A percentile compares a stretch with the other conserved stretches of the same genome.
phyloP scores from a whole-genome alignment of 2,888 invertebrate species.

The Diplazon laetatorius region DNA sequence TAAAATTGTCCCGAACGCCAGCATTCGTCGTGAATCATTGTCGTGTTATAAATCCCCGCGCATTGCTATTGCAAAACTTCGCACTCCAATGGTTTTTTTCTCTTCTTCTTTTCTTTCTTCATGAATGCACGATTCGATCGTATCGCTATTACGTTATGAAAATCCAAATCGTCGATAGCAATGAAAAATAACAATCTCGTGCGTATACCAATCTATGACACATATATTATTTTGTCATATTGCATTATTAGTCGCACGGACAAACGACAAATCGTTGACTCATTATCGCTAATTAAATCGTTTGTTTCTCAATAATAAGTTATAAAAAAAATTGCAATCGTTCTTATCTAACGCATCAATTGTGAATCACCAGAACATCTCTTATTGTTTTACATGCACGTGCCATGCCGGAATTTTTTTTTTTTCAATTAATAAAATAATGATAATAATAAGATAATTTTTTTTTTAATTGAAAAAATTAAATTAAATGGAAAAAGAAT shows the following conservation, averaged over 20 bases:
- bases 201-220: background rate
- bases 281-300: background rate
- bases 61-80: constrained; percentile 42
- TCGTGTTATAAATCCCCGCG: constrained; percentile 33
- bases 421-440: background rate
- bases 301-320: background rate
- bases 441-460: background rate
- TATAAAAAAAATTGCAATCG: background rate
- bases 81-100: constrained; percentile 41
- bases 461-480: background rate
- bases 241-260: background rate
- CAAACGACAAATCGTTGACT: constrained; percentile 8
- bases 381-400: background rate
- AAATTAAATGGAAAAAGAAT: too few relatives aligned
- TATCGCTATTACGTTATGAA: constrained; percentile 1
- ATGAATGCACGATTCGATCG: constrained; percentile 25
- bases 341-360: constrained; percentile 31
- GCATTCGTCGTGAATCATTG: constrained; percentile 54
- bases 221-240: background rate
- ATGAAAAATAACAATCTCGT: constrained; percentile 4
- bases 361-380: constrained; percentile 45
- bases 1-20: constrained; percentile 52
- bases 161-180: background rate
- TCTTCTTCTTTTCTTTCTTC: too few relatives aligned
- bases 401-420: too few relatives aligned